Evolutionary conservation across 2,797 vertebrate genomes (phyloP).

Genomic region (Tapera naevia): DNA sequence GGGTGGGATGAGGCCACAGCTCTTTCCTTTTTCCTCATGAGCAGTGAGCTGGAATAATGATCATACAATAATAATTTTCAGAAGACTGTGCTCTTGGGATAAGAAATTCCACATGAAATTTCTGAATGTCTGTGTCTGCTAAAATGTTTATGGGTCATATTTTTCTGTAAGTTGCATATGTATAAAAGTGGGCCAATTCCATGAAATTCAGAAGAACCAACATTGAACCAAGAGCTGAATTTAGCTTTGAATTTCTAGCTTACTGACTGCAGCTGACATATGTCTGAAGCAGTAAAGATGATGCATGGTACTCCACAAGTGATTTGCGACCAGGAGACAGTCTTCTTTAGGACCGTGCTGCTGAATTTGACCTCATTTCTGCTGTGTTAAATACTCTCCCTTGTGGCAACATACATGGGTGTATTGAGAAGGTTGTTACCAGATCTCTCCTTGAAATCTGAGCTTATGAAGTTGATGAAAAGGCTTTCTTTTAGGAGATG

Average conservation of each 20-base stretch:
- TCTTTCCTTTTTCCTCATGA: not conserved
- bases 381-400: conserved; percentile 8
- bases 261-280: conserved; percentile 40
- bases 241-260: conserved; percentile 19
- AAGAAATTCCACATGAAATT: not conserved
- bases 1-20: not conserved
- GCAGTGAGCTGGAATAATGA: conserved; percentile 27
- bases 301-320: conserved; percentile 27
- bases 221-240: not conserved
- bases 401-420: not conserved
- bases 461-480: not conserved
- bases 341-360: conserved; percentile 39
- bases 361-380: conserved; percentile 37
- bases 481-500: not conserved
- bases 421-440: conserved; percentile 27
- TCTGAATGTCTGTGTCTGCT: not conserved
- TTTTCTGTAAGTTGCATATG: not conserved
- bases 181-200: not conserved
- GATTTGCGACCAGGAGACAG: conserved; percentile 38
- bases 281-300: conserved; percentile 14
- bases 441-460: conserved; percentile 12
- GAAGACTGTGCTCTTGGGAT: not conserved
- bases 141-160: not conserved
- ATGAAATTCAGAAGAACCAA: not conserved
- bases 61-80: not conserved